Evolutionary conservation across 2,797 vertebrate genomes (phyloP), one percentile per base, ranked within the genome.

Genomic region (Squalus acanthias): DNA sequence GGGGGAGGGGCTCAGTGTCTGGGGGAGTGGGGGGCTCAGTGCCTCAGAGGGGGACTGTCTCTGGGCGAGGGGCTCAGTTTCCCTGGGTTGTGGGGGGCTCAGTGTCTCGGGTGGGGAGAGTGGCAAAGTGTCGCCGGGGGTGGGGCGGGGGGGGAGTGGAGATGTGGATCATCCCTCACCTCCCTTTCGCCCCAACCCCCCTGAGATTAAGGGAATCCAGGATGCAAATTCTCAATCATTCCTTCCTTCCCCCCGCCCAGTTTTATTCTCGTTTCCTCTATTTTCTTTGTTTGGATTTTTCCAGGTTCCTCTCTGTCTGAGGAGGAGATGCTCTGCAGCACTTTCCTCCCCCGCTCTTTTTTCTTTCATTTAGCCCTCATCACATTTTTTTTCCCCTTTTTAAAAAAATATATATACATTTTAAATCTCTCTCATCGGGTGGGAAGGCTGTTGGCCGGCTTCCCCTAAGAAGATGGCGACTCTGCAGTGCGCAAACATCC

Each of bases 391-490:
- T 24, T 1, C 91, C 33, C 20, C 63, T 65, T 92, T 92, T 65
- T 57, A 57, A 2, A 57, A 57, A 57, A 57, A 57, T 57, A 57
- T 5, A 57, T 57, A 57, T 57, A 57, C 5, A 57, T 67, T 39
- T 65, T 46, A 93, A 69, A 93, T 69, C n/a, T 57, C 8, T 85
- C 39, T 2, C 46, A 85, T 50, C 82, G 7, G 82, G 39, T 82
- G 2, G n/a, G 79, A 85, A 85, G 13, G 82, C 79, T 39, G 17
- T 15, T 85, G 65, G 65, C 63, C 46, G 22, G 63, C 39, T 67
- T n/a, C n/a, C 65, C 65, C 91, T 97, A 98, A 98, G 98, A 99
- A 99, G 98, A 99, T 99, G 99, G 99, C 99, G 99, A 98, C 98
- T 98, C 98, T 98, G 98, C 98, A 99, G 98, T 99, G 98, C 98